Percentiles rank a stretch among this genome's conserved stretches.
Conservation (phyloP, 2,888 invertebrate species). For the Drosophila recens region DNA sequence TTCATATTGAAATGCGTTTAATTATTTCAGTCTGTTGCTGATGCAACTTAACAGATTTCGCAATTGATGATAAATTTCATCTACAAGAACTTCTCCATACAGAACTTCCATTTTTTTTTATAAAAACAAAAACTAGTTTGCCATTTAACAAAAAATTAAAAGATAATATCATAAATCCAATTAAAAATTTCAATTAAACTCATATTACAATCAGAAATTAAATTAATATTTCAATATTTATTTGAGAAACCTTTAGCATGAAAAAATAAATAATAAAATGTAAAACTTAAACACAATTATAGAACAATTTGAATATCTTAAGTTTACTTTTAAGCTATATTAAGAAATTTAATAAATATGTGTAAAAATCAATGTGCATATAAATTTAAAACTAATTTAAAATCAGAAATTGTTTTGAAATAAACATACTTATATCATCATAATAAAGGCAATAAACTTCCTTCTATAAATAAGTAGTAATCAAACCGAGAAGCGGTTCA, state of each 20-base stretch:
- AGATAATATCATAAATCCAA: not conserved
- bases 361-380: too few relatives aligned
- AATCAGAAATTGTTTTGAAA: not conserved
- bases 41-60: not conserved
- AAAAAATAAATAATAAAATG: too few relatives aligned
- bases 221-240: too few relatives aligned
- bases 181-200: not conserved
- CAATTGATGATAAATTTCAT: not conserved
- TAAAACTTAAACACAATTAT: too few relatives aligned
- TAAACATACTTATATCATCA: not conserved
- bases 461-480: not conserved
- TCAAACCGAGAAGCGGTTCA: constrained; percentile 17
- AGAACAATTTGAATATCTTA: too few relatives aligned
- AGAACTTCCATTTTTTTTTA: too few relatives aligned
- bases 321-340: too few relatives aligned
- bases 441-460: not conserved
- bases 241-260: too few relatives aligned
- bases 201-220: not conserved
- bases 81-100: not conserved
- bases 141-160: not conserved
- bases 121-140: not conserved
- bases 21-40: constrained; percentile 11
- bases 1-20: constrained; percentile 18
- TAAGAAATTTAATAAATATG: too few relatives aligned
- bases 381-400: too few relatives aligned